Conservation (phyloP, 1,140 invertebrate genomes). For the Gryon sp. region DNA sequence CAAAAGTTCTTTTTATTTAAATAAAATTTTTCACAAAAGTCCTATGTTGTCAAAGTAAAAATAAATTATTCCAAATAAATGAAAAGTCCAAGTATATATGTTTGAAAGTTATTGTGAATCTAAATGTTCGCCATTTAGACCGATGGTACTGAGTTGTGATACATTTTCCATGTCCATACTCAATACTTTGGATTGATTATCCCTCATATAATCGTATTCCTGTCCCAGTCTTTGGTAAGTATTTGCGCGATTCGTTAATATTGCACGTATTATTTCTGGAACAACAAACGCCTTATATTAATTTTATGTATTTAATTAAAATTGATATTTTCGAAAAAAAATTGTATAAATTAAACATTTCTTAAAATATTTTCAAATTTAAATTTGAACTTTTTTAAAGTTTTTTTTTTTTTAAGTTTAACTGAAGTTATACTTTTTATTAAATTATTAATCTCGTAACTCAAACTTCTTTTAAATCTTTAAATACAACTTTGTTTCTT, state of each 20-base stretch:
- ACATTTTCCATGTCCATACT: conserved; percentile 16
- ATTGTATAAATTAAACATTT: too few relatives aligned
- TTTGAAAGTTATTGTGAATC: conserved; percentile 6
- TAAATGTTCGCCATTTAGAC: not conserved
- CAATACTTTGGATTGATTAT: not conserved
- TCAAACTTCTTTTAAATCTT: too few relatives aligned
- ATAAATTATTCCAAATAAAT: not conserved
- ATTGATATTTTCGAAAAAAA: too few relatives aligned
- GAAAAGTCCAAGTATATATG: not conserved
- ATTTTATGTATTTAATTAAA: too few relatives aligned
- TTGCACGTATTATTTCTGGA: conserved; percentile 87
- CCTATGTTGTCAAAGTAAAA: not conserved
- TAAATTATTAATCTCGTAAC: too few relatives aligned
- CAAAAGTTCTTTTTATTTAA: conserved; percentile 10
- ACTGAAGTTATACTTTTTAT: too few relatives aligned
- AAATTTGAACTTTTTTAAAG: too few relatives aligned
- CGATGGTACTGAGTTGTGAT: not conserved
- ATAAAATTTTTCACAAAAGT: conserved; percentile 7
- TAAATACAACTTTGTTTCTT: too few relatives aligned
- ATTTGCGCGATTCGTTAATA: conserved; percentile 85
- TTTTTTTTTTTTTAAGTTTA: too few relatives aligned
- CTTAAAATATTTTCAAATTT: too few relatives aligned
- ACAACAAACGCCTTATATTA: too few relatives aligned
- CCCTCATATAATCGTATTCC: conserved; percentile 65
- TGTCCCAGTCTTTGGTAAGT: conserved; percentile 80